Evolutionary conservation across 1,140 invertebrate genomes (phyloP), one percentile per base, ranked within the genome.

Genomic region (Contarinia nasturtii): DNA sequence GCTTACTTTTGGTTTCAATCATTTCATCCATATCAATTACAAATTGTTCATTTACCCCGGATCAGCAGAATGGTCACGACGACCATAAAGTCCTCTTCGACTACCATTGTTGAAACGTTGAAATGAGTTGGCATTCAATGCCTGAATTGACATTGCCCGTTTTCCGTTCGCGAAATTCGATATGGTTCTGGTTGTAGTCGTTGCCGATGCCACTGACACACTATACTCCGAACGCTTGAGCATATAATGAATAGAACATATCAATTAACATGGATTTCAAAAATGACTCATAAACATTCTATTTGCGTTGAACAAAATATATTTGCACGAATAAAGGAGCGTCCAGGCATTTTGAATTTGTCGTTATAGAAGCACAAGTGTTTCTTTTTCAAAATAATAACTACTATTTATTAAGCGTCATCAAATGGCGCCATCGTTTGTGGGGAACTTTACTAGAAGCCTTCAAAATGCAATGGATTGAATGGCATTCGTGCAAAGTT

Each of bases 141-240:
- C 37, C 15, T 40, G 37, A 42, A 34, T 41, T 27, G 46, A 48
- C 46, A 48, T 48, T 22, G 46, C 33, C 7, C 46, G 37, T 22
- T 37, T 27, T 10, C 46, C 46, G 20, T 33, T 27, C 8, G 46
- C n/a, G n/a, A 22, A 41, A 18, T 48, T 48, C 11, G 46, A 48
- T 27, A 48, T 33, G 19, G 46, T 48, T 40, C 46, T 18, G 2
- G 27, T 27, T 3, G 27, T 27, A 5, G 12, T 18, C 8, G 46
- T 48, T 11, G 46, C 46, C 19, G 46, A 48, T 18, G 46, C 33
- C 38, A 48, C 46, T 5, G 46, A 36, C 2, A 48, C 46, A 33
- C 21, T 48, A 36, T 33, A 48, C 41, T 48, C 38, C 5, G 27
- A 15, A 33, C 33, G 36, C 46, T 48, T 19, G 27, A 27, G 22